A percentile compares a stretch with the other conserved stretches of the same genome.
These are phyloP conservation scores for Tangara arthus DNA, from an alignment of 2,797 vertebrate species.

Conservation along the genomic window DNA sequence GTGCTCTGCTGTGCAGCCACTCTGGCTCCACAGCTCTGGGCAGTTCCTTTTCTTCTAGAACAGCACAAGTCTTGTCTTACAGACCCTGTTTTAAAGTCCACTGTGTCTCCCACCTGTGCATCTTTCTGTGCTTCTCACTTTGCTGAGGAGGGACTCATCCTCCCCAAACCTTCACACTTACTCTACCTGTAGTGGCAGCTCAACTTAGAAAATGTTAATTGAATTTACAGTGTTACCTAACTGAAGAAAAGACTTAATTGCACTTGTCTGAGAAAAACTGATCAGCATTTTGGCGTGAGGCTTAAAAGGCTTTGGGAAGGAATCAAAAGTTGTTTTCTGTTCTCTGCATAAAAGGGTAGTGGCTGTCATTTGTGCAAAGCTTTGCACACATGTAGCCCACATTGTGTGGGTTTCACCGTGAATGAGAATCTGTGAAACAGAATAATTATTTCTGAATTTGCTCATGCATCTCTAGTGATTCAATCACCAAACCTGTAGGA, in stretches of 20 bases:
- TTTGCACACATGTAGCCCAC: not conserved
- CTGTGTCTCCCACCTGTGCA: not conserved
- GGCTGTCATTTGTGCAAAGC: not conserved
- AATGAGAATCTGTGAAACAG: not conserved
- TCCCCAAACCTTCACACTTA: not conserved
- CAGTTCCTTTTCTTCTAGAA: not conserved
- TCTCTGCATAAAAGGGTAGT: not conserved
- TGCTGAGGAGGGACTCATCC: not conserved
- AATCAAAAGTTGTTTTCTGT: not conserved
- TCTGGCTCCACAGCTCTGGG: not conserved
- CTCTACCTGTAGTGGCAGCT: not conserved
- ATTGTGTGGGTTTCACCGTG: not conserved
- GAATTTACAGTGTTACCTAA: not conserved
- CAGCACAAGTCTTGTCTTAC: rapidly evolving
- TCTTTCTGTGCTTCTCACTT: not conserved
- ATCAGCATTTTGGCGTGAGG: not conserved
- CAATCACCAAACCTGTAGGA: not conserved
- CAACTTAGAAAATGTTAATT: not conserved
- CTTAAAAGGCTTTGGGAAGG: not conserved
- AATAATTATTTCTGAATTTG: not conserved
- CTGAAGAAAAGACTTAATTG: not conserved
- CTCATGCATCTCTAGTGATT: not conserved
- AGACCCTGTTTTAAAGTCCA: not conserved
- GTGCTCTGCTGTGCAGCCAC: not conserved
- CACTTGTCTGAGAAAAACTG: not conserved